A percentile compares a stretch with the other conserved stretches of the same genome.
Conservation (phyloP, 2,797 vertebrate genomes). For the Cuculus canorus region DNA sequence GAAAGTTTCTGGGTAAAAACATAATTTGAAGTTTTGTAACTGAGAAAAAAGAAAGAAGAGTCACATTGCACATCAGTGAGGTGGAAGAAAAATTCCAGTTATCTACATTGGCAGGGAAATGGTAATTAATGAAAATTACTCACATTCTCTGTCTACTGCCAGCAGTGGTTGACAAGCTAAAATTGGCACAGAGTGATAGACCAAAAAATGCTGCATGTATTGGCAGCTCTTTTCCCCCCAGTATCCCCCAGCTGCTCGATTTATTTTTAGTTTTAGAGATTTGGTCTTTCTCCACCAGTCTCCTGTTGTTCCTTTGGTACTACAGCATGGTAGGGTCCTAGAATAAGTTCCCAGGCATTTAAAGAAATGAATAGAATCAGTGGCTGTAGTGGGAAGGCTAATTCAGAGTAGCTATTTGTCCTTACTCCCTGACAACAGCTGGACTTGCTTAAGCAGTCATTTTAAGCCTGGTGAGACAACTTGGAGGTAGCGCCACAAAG, state of each 20-base stretch:
- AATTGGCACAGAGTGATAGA: constrained; percentile 28
- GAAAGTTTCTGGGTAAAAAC: background rate
- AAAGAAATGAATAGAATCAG: background rate
- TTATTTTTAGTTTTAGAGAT: constrained; percentile 39
- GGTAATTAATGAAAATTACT: constrained; percentile 51
- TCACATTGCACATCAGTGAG: background rate
- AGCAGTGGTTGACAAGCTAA: constrained; percentile 35
- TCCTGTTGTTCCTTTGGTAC: background rate
- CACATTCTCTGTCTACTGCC: constrained; percentile 11
- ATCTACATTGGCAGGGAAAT: constrained; percentile 46
- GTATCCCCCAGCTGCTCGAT: constrained; percentile 10
- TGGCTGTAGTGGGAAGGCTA: background rate
- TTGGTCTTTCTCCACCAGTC: background rate
- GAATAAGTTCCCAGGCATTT: background rate
- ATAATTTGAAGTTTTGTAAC: background rate
- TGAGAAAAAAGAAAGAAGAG: background rate
- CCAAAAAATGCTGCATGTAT: constrained; percentile 14
- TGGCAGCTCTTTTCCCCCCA: constrained; percentile 28
- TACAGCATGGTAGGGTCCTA: background rate
- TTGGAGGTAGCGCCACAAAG: background rate
- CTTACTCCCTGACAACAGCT: constrained; percentile 15
- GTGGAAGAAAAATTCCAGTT: constrained; percentile 41
- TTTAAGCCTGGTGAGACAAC: background rate
- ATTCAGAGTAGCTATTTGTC: background rate
- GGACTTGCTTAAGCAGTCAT: background rate